Conservation (phyloP, 2,888 invertebrate genomes). For the Fragum whitleyi region DNA sequence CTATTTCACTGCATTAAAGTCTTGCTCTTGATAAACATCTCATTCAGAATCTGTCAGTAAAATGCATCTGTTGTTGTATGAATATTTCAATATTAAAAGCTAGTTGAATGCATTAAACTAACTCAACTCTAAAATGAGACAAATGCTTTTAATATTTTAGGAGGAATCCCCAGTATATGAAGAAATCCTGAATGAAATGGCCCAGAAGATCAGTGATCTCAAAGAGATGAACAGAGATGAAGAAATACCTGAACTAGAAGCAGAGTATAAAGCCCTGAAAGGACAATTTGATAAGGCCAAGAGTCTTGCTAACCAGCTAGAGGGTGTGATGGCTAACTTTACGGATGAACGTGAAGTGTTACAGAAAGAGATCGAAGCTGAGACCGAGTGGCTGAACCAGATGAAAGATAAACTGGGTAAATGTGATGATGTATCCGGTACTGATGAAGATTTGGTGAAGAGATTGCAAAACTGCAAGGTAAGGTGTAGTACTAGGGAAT, state of each 20-base stretch:
- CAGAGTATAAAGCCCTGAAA: slow-evolving; percentile 75
- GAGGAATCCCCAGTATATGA: slow-evolving; percentile 92
- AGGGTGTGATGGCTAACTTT: slow-evolving; percentile 90
- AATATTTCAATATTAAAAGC: too few relatives aligned
- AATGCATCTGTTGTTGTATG: too few relatives aligned
- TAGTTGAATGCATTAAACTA: too few relatives aligned
- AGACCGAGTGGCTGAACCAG: slow-evolving; percentile 78
- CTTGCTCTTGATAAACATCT: too few relatives aligned
- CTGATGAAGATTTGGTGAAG: slow-evolving; percentile 92
- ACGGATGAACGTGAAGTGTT: slow-evolving; percentile 85
- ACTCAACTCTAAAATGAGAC: too few relatives aligned
- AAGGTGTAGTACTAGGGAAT: too few relatives aligned
- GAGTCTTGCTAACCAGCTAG: slow-evolving; percentile 90
- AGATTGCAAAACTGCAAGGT: slow-evolving; percentile 91
- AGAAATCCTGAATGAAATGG: slow-evolving; percentile 91
- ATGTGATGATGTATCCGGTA: slow-evolving; percentile 88
- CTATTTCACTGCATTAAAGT: too few relatives aligned
- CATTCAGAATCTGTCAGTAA: too few relatives aligned
- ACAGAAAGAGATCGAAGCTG: slow-evolving; percentile 77
- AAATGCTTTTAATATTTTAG: slow-evolving; percentile 72
- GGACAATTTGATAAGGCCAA: slow-evolving; percentile 90
- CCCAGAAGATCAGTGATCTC: slow-evolving; percentile 92
- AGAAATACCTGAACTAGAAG: slow-evolving; percentile 87
- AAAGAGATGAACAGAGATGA: slow-evolving; percentile 90
- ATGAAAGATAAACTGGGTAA: slow-evolving; percentile 78